Conservation (phyloP, 2,113 vertebrate genomes). For the Montifringilla adamsi region DNA sequence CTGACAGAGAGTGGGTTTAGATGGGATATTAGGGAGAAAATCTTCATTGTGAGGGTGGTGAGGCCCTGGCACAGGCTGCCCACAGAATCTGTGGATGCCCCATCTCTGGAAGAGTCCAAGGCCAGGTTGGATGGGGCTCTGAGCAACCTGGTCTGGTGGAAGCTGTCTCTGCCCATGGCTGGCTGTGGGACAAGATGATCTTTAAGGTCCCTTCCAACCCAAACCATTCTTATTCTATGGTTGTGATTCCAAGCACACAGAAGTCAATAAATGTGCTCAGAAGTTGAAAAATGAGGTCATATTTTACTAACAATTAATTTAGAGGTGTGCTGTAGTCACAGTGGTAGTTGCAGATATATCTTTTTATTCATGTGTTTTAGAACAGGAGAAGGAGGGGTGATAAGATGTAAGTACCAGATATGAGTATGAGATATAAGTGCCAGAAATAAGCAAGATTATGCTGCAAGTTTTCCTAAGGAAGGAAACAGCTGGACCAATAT, state of each 20-base stretch:
- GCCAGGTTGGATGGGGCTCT: accelerated
- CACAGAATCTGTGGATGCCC: accelerated
- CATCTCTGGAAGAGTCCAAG: background rate
- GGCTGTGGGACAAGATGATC: accelerated
- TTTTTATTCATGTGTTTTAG: background rate
- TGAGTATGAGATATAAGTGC: background rate
- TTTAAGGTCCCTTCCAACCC: background rate
- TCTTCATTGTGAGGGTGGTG: accelerated
- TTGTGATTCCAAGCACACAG: background rate
- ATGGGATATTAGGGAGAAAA: background rate
- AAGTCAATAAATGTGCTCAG: background rate
- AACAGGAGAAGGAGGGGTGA: background rate
- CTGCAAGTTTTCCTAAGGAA: background rate
- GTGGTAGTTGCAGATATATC: background rate
- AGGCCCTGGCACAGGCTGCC: background rate
- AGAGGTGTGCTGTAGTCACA: background rate
- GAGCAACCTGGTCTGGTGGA: accelerated
- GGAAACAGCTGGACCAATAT: background rate
- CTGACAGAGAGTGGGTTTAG: background rate
- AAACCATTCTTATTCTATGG: background rate
- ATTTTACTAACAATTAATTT: background rate
- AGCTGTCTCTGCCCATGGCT: background rate
- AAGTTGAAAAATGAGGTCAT: background rate
- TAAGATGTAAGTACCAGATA: background rate
- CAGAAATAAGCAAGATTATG: background rate